Percentiles rank a stretch among this genome's conserved stretches.
Conservation (phyloP, 2,113 vertebrate genomes). For the Greenwoodochromis staneri region DNA sequence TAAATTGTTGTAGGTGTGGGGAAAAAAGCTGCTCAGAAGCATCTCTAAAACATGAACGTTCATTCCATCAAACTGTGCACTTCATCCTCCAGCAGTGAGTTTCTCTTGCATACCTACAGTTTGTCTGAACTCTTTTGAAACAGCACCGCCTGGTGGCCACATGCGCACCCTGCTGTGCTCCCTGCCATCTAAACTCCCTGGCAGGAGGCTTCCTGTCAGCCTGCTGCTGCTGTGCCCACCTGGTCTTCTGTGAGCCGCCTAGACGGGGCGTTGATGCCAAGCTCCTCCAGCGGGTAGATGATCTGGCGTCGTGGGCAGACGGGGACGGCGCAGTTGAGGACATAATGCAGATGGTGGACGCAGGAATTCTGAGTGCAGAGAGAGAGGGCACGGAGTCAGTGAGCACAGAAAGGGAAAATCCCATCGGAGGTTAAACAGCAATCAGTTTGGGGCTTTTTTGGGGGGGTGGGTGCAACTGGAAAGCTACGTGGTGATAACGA, state of each 20-base stretch:
- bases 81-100: neutral
- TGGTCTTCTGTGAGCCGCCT: conserved; percentile 80
- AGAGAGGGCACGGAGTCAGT: conserved; percentile 30
- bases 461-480: neutral
- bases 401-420: neutral
- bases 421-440: neutral
- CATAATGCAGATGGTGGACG: conserved; percentile 79
- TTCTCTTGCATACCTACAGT: neutral
- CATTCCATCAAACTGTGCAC: neutral
- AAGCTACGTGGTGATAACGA: conserved; percentile 1
- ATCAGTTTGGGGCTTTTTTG: neutral
- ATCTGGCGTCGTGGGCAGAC: conserved; percentile 90
- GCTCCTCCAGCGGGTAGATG: conserved; percentile 90
- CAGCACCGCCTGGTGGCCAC: conserved; percentile 51
- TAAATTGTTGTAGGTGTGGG: neutral
- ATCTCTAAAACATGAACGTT: neutral
- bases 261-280: conserved; percentile 85
- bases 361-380: conserved; percentile 74
- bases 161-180: neutral
- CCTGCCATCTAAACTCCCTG: conserved; percentile 73
- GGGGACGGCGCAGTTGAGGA: conserved; percentile 85
- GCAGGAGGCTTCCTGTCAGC: conserved; percentile 55
- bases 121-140: neutral
- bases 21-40: neutral
- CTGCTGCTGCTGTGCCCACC: conserved; percentile 76